Evolutionary conservation across 2,888 invertebrate species (phyloP), one percentile per base, ranked within the genome.

Genomic region (Cybosia mesomella): DNA sequence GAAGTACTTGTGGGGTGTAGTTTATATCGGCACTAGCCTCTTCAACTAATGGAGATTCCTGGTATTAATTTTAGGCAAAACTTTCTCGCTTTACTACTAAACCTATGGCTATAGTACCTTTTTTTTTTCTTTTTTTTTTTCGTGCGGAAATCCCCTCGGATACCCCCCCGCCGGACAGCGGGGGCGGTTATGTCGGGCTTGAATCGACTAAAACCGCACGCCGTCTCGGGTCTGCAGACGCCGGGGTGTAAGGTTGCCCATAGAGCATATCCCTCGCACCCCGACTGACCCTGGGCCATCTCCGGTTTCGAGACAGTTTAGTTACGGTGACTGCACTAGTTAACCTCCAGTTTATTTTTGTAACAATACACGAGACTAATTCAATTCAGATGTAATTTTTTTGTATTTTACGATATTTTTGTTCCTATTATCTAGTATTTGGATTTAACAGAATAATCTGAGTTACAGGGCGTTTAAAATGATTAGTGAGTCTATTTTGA

Each of bases 241-340:
- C n/a, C n/a, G n/a, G n/a, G n/a, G n/a, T n/a, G n/a, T n/a, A n/a
- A n/a, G n/a, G n/a, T n/a, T n/a, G n/a, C n/a, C n/a, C n/a, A n/a
- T n/a, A n/a, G n/a, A n/a, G n/a, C n/a, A n/a, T n/a, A n/a, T n/a
- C n/a, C n/a, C n/a, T n/a, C n/a, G n/a, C n/a, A n/a, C n/a, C n/a
- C n/a, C n/a, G n/a, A n/a, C n/a, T n/a, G n/a, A n/a, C n/a, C n/a
- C n/a, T n/a, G n/a, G n/a, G n/a, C n/a, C n/a, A n/a, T n/a, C n/a
- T n/a, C n/a, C n/a, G n/a, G n/a, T n/a, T n/a, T n/a, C n/a, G n/a
- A n/a, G n/a, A n/a, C 54, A 49, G 62, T 22, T 21, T 49, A 28
- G 65, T 57, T 32, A 62, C 62, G 62, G 67, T 67, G 61, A 18
- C 62, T 67, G 67, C 18, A n/a, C 49, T n/a, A 22, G 24, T 21